Evolutionary conservation across 2,888 invertebrate genomes (phyloP).

Genomic region (Amaurobius ferox): DNA sequence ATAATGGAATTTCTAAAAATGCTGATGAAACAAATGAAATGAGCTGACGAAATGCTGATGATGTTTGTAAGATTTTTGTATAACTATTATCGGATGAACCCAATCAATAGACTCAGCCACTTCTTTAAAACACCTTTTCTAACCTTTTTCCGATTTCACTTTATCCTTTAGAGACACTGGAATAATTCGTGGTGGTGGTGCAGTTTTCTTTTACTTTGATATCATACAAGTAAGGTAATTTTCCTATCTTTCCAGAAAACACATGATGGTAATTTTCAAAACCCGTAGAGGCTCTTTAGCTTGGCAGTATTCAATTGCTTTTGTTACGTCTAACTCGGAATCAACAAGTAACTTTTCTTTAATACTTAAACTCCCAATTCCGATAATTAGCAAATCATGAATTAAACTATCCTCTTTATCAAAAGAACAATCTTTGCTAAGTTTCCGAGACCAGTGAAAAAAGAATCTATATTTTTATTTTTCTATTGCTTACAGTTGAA

Average conservation of each 20-base stretch:
- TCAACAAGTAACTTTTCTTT: background rate
- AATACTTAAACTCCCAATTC: background rate
- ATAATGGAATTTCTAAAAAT: conserved; percentile 10
- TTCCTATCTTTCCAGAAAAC: too few relatives aligned
- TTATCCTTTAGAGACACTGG: too few relatives aligned
- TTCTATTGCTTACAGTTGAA: too few relatives aligned
- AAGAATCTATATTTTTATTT: too few relatives aligned
- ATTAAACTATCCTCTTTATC: background rate
- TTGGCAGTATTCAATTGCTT: background rate
- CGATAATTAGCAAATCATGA: background rate
- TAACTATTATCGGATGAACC: background rate
- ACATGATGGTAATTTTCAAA: background rate
- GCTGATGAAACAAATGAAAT: background rate
- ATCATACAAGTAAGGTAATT: too few relatives aligned
- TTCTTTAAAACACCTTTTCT: background rate
- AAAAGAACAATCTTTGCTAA: background rate
- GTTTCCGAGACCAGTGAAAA: too few relatives aligned
- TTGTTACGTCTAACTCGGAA: background rate
- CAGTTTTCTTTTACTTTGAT: background rate
- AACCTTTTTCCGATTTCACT: background rate
- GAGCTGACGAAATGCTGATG: background rate
- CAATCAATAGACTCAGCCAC: background rate
- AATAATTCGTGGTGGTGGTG: background rate
- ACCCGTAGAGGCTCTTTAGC: background rate
- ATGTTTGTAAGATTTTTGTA: background rate